These are phyloP conservation scores for Salminus brasiliensis DNA, from an alignment of 2,113 vertebrate species.

Conservation along the genomic window DNA sequence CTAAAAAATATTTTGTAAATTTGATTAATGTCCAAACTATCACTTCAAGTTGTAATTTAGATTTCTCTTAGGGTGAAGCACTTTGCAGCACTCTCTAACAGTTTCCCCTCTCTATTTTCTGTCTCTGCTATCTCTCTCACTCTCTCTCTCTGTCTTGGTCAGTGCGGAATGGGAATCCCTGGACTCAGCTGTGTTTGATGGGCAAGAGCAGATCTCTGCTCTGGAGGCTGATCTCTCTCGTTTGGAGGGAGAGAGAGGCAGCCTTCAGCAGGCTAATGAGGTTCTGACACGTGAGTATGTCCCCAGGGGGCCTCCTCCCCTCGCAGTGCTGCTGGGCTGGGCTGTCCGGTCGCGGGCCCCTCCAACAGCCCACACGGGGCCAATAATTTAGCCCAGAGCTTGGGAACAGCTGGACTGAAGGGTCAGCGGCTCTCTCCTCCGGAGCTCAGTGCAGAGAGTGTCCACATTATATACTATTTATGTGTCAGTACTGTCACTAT, in stretches of 20 bases:
- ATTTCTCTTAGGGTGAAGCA: slow-evolving; percentile 3
- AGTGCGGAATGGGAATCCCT: slow-evolving; percentile 81
- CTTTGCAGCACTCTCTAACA: not conserved
- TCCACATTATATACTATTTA: slow-evolving; percentile 47
- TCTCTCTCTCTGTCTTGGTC: slow-evolving; percentile 17
- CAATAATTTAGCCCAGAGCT: slow-evolving; percentile 72
- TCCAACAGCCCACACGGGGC: slow-evolving; percentile 62
- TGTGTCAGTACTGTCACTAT: slow-evolving; percentile 44
- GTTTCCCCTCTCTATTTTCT: slow-evolving; percentile 2
- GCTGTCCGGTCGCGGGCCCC: slow-evolving; percentile 51
- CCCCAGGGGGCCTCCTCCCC: slow-evolving; percentile 46
- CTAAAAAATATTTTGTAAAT: no score
- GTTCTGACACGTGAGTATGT: slow-evolving; percentile 79
- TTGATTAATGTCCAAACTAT: not conserved
- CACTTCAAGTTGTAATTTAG: not conserved
- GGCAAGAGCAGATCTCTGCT: slow-evolving; percentile 70
- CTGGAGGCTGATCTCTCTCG: slow-evolving; percentile 72
- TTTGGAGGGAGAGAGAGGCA: slow-evolving; percentile 71
- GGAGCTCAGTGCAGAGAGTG: slow-evolving; percentile 57
- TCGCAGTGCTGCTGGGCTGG: slow-evolving; percentile 53
- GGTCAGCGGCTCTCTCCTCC: slow-evolving; percentile 62
- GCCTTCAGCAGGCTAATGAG: slow-evolving; percentile 68
- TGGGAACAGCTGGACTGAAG: slow-evolving; percentile 68
- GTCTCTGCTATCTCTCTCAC: not conserved
- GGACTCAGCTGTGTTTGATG: slow-evolving; percentile 77